Evolutionary conservation across 1,140 invertebrate species (phyloP).

Genomic region (Camponotus vicinus): DNA sequence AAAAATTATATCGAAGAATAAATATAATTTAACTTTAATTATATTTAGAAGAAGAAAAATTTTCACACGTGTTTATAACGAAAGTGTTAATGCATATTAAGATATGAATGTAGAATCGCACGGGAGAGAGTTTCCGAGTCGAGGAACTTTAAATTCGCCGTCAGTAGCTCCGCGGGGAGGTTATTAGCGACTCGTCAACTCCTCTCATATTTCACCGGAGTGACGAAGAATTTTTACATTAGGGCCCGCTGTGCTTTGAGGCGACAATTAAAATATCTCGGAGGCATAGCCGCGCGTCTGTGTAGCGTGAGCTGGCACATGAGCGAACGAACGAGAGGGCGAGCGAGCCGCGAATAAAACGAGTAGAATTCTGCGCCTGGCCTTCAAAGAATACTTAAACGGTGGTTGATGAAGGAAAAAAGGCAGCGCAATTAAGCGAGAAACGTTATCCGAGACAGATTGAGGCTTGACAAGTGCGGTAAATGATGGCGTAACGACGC

Average conservation of each 20-base stretch:
- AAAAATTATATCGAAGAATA: neutral
- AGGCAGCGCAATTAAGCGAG: constrained; percentile 69
- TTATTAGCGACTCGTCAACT: constrained; percentile 77
- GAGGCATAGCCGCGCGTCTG: constrained; percentile 71
- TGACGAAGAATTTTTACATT: constrained; percentile 77
- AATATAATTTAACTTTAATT: neutral
- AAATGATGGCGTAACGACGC: neutral
- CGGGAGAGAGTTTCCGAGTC: constrained; percentile 28
- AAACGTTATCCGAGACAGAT: constrained; percentile 47
- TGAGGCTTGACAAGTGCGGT: constrained; percentile 32
- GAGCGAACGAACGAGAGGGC: constrained; percentile 50
- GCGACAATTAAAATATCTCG: constrained; percentile 79
- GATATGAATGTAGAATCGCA: constrained; percentile 25
- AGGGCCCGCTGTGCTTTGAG: constrained; percentile 71
- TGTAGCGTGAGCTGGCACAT: constrained; percentile 66
- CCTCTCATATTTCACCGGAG: constrained; percentile 75
- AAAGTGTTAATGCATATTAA: constrained; percentile 22
- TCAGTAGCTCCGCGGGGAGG: constrained; percentile 54
- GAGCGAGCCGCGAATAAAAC: constrained; percentile 73
- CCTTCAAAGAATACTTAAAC: constrained; percentile 75
- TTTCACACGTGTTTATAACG: neutral
- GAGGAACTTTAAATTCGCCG: constrained; percentile 71
- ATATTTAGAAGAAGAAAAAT: neutral
- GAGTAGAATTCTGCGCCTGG: constrained; percentile 72
- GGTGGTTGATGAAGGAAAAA: constrained; percentile 44